These are phyloP conservation scores for Eulemur rufifrons DNA, from an alignment of 2,113 vertebrate genomes.

Conservation along the genomic window DNA sequence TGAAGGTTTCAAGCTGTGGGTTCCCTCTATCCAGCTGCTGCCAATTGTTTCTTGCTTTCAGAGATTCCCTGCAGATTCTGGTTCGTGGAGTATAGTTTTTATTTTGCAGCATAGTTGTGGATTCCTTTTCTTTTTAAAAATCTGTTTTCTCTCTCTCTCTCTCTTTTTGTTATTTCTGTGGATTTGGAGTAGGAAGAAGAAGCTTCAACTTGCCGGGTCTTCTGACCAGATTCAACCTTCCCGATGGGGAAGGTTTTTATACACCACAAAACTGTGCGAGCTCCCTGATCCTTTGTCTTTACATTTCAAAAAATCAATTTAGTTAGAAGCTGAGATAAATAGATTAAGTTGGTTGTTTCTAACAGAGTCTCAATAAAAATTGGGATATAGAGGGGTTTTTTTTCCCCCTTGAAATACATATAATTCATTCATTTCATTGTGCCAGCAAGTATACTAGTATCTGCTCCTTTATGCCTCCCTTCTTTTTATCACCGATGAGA, in stretches of 20 bases:
- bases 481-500: constrained; percentile 64
- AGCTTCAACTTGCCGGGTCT: not conserved
- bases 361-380: constrained; percentile 33
- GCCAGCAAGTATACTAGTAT: not conserved
- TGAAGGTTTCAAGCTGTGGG: not conserved
- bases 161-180: not conserved
- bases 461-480: constrained; percentile 30
- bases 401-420: not conserved
- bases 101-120: not conserved
- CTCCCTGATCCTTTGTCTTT: not conserved
- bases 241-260: too few relatives aligned
- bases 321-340: not conserved
- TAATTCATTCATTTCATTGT: not conserved
- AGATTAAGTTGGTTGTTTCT: constrained; percentile 23
- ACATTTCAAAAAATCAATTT: constrained; percentile 33
- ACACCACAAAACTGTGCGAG: not conserved
- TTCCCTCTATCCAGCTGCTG: not conserved
- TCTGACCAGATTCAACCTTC: not conserved
- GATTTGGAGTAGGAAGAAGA: not conserved
- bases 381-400: not conserved
- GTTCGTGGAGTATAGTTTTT: not conserved
- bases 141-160: not conserved
- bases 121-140: not conserved
- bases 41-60: not conserved
- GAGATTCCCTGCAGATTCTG: not conserved